A percentile compares a stretch with the other conserved stretches of the same genome.
Evolutionary conservation across 1,140 invertebrate genomes (phyloP).

Genomic region (Plodia interpunctella): DNA sequence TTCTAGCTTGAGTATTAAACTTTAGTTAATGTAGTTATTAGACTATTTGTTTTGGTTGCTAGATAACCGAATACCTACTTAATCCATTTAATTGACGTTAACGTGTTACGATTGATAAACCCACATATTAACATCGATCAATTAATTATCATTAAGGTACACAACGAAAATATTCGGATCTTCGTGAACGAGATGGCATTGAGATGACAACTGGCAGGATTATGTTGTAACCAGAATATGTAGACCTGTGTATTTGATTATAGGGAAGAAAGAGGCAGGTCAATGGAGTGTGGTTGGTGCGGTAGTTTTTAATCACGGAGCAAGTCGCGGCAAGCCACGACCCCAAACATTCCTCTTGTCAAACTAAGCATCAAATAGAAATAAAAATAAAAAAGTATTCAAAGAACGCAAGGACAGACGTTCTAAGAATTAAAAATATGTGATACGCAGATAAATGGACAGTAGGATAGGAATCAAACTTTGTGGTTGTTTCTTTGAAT

Average conservation of each 20-base stretch:
- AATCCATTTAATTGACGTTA: slow-evolving; percentile 52
- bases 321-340: slow-evolving; percentile 52
- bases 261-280: not conserved
- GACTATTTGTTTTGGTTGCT: not conserved
- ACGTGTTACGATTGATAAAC: slow-evolving; percentile 60
- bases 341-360: slow-evolving; percentile 62
- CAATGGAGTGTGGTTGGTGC: not conserved
- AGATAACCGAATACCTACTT: slow-evolving; percentile 17
- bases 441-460: slow-evolving; percentile 5
- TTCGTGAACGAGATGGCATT: slow-evolving; percentile 68
- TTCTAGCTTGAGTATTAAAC: no score
- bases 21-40: no score
- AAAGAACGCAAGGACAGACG: slow-evolving; percentile 48
- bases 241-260: slow-evolving; percentile 14
- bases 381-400: slow-evolving; percentile 57
- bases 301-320: slow-evolving; percentile 46
- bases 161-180: slow-evolving; percentile 55
- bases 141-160: slow-evolving; percentile 68
- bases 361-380: slow-evolving; percentile 59
- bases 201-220: slow-evolving; percentile 64
- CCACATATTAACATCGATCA: slow-evolving; percentile 53
- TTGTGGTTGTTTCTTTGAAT: slow-evolving; percentile 8
- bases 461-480: slow-evolving; percentile 1
- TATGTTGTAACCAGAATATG: slow-evolving; percentile 32
- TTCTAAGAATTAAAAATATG: slow-evolving; percentile 36